Conservation (phyloP, 1,140 invertebrate genomes). For the Psix sp. region DNA sequence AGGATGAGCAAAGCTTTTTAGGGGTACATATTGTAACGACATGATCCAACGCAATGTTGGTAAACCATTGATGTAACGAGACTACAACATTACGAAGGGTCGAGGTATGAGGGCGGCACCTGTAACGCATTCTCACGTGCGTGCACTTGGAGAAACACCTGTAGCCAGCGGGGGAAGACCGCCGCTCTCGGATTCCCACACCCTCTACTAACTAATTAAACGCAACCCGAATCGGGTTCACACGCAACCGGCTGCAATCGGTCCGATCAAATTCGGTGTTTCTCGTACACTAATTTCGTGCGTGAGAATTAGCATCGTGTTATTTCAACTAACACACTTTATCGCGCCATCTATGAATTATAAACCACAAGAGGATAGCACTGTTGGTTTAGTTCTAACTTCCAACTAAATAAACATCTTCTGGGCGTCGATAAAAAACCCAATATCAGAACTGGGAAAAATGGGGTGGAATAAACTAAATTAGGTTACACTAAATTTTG, state of each 20-base stretch:
- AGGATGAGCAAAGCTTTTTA: no score
- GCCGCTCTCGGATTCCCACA: conserved; percentile 65
- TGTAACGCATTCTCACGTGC: conserved; percentile 74
- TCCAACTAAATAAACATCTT: no score
- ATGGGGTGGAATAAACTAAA: no score
- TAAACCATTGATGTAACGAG: conserved; percentile 64
- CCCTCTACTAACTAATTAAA: conserved; percentile 53
- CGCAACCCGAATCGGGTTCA: conserved; percentile 41
- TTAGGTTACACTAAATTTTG: no score
- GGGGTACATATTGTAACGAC: conserved; percentile 29
- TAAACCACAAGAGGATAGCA: no score
- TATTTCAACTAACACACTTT: conserved; percentile 6
- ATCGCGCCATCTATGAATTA: no score
- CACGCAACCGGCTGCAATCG: conserved; percentile 42
- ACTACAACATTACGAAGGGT: conserved; percentile 63
- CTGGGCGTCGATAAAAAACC: no score
- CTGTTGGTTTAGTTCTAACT: no score
- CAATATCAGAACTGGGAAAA: no score
- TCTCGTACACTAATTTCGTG: conserved; percentile 16
- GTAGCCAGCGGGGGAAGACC: conserved; percentile 61
- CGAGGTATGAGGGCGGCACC: conserved; percentile 62
- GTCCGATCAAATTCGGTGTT: conserved; percentile 22
- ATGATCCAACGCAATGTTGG: conserved; percentile 18
- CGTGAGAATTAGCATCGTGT: conserved; percentile 14
- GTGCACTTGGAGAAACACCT: conserved; percentile 66